phyloP scores from a whole-genome alignment of 2,888 invertebrate species.

The Lithophane socia region DNA sequence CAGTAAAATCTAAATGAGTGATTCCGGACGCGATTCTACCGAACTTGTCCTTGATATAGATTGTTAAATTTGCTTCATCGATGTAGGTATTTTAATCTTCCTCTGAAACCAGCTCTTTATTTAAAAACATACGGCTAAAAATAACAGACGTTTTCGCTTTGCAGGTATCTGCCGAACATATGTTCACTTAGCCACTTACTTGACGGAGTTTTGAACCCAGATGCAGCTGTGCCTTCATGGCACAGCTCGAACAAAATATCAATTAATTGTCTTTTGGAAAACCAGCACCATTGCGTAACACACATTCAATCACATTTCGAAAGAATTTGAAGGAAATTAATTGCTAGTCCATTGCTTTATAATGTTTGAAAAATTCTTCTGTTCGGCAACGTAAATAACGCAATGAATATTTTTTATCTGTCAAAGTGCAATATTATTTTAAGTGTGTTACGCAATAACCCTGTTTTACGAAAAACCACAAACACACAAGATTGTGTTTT shows the following conservation, averaged over 20 bases:
- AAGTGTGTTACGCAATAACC: not conserved
- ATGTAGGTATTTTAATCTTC: not conserved
- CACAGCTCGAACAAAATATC: not conserved
- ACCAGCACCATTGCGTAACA: not conserved
- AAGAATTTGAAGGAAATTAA: not conserved
- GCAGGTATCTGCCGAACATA: not conserved
- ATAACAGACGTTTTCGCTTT: not conserved
- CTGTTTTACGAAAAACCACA: no score
- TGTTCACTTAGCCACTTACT: not conserved
- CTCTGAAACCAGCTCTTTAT: conserved; percentile 3
- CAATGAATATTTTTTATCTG: not conserved
- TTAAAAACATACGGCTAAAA: not conserved
- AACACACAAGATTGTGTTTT: no score
- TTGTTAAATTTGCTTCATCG: conserved; percentile 23
- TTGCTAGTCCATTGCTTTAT: not conserved
- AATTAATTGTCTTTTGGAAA: not conserved
- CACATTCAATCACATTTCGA: not conserved
- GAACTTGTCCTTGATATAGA: conserved; percentile 41
- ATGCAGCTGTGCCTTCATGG: no score
- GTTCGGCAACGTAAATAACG: not conserved
- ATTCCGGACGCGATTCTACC: conserved; percentile 15
- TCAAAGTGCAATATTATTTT: not conserved
- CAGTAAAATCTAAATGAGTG: conserved; percentile 25
- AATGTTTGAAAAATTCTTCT: not conserved
- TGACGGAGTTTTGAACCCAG: not conserved